These are phyloP conservation scores for Caracal caracal DNA, from an alignment of 2,113 vertebrate genomes.

Conservation along the genomic window DNA sequence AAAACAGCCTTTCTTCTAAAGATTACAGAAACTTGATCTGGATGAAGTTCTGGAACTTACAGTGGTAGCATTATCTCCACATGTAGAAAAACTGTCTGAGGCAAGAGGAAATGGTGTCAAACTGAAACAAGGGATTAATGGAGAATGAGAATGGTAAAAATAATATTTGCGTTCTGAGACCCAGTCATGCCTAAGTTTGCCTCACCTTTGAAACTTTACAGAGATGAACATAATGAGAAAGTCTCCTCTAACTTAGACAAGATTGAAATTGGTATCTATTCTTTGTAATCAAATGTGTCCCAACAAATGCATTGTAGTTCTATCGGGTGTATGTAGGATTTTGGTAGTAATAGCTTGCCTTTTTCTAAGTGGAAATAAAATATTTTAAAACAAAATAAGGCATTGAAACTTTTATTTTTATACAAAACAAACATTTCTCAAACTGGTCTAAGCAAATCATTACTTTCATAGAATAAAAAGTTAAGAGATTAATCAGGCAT, in stretches of 20 bases:
- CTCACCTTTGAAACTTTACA: background rate
- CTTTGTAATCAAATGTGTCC: background rate
- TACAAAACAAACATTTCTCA: background rate
- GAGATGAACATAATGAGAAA: background rate
- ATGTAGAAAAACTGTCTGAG: background rate
- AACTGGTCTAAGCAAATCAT: background rate
- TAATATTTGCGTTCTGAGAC: background rate
- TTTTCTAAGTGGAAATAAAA: background rate
- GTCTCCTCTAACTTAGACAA: background rate
- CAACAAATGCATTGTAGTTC: background rate
- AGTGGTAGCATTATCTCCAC: background rate
- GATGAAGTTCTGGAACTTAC: background rate
- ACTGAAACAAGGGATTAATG: background rate
- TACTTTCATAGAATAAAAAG: background rate
- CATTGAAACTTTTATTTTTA: background rate
- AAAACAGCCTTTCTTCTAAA: background rate
- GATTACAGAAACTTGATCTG: background rate
- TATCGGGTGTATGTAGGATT: background rate
- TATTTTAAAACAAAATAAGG: background rate
- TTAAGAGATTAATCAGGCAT: background rate
- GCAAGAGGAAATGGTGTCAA: background rate
- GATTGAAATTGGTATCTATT: background rate
- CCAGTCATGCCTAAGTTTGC: background rate
- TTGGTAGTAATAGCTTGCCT: background rate
- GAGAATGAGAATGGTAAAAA: background rate